Evolutionary conservation across 2,113 vertebrate genomes (phyloP).

Genomic region (Vireo altiloquus): DNA sequence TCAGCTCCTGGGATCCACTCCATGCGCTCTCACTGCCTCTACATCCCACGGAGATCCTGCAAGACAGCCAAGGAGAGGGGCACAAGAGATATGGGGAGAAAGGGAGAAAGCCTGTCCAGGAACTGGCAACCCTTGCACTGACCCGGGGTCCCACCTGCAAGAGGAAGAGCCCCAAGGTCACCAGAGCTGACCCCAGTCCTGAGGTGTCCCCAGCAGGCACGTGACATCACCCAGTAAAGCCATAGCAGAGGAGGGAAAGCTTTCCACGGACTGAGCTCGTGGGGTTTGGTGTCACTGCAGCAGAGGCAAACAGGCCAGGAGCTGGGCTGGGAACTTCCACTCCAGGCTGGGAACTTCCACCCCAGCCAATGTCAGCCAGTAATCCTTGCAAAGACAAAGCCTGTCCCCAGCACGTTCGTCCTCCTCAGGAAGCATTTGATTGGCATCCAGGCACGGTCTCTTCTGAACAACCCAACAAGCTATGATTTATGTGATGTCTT

Average conservation of each 20-base stretch:
- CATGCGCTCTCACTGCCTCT: not conserved
- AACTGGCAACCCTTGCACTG: not conserved
- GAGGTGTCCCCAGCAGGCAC: not conserved
- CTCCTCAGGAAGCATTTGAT: not conserved
- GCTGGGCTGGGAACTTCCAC: not conserved
- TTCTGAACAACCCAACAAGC: not conserved
- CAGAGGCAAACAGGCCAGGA: not conserved
- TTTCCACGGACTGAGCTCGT: not conserved
- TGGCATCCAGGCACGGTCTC: not conserved
- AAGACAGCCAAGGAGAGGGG: not conserved
- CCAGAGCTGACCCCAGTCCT: not conserved
- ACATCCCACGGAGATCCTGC: not conserved
- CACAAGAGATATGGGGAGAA: rapidly evolving
- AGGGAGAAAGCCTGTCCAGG: not conserved
- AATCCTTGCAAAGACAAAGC: not conserved
- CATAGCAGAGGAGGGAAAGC: not conserved
- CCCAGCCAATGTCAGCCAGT: not conserved
- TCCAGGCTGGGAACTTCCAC: not conserved
- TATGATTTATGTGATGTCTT: slow-evolving; percentile 15
- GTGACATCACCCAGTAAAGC: not conserved
- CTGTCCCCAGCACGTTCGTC: not conserved
- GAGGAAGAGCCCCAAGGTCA: not conserved
- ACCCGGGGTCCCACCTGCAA: not conserved
- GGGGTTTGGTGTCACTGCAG: not conserved
- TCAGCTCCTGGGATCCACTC: not conserved